Evolutionary conservation across 2,888 invertebrate genomes (phyloP).

Genomic region (Panzeria rudis): DNA sequence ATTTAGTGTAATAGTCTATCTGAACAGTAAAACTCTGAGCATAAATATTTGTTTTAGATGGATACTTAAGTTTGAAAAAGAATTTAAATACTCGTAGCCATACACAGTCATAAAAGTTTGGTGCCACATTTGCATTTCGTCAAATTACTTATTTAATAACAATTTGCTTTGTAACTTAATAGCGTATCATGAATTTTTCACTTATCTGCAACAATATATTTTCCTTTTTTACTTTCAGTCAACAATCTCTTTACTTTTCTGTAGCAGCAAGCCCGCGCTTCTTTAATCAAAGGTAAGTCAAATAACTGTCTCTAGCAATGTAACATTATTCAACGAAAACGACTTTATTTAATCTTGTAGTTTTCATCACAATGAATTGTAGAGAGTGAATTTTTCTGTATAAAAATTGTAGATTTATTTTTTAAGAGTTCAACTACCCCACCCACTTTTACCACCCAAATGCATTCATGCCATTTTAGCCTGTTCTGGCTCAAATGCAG

Average conservation of each 20-base stretch:
- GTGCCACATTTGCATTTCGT: not conserved
- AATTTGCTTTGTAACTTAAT: not conserved
- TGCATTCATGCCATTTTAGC: not conserved
- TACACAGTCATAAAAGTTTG: not conserved
- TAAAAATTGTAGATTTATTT: not conserved
- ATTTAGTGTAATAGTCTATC: too few relatives aligned
- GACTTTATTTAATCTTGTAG: conserved; percentile 15
- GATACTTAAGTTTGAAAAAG: not conserved
- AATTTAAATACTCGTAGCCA: not conserved
- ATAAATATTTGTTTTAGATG: not conserved
- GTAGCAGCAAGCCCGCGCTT: not conserved
- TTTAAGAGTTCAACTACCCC: conserved; percentile 16
- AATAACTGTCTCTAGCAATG: conserved; percentile 4
- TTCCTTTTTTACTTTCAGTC: conserved; percentile 21
- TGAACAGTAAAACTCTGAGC: not conserved
- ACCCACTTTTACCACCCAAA: conserved; percentile 38
- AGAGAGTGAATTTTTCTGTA: not conserved
- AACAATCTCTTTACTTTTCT: conserved; percentile 2
- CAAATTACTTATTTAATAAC: conserved; percentile 17
- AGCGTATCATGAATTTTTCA: not conserved
- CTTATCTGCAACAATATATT: conserved; percentile 14
- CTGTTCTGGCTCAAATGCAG: conserved; percentile 11
- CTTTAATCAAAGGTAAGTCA: conserved; percentile 44
- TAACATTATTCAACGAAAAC: conserved; percentile 8
- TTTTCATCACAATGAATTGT: conserved; percentile 13